Evolutionary conservation across 1,140 invertebrate species (phyloP).

Genomic region (Phymorhynchus buccinoides): DNA sequence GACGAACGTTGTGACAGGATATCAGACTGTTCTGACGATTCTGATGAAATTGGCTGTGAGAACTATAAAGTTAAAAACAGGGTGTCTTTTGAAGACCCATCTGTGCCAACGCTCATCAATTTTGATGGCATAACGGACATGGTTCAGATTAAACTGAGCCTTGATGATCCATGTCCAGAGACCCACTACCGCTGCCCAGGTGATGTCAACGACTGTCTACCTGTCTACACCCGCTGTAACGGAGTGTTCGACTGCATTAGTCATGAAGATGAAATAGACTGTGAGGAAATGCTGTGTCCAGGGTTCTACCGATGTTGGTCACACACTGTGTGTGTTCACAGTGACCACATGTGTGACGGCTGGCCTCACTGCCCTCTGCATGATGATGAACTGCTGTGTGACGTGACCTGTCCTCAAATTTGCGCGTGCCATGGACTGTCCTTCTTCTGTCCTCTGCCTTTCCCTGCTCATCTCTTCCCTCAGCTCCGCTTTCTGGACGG

Average conservation of each 20-base stretch:
- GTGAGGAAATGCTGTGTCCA: slow-evolving; percentile 25
- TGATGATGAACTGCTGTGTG: slow-evolving; percentile 40
- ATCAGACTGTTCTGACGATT: not conserved
- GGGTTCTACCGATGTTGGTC: slow-evolving; percentile 28
- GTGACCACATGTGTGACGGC: slow-evolving; percentile 21
- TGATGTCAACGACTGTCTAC: not conserved
- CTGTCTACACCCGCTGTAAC: slow-evolving; percentile 8
- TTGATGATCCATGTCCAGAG: not conserved
- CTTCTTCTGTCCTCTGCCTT: not conserved
- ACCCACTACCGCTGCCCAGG: slow-evolving; percentile 20
- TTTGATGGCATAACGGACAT: not conserved
- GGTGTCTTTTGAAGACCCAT: too few relatives aligned
- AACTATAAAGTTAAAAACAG: not conserved
- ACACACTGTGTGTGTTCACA: slow-evolving; percentile 21
- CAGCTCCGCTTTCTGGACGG: not conserved
- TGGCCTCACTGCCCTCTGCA: slow-evolving; percentile 28
- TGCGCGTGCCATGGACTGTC: slow-evolving; percentile 27
- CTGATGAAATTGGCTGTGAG: not conserved
- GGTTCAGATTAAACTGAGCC: not conserved
- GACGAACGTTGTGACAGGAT: not conserved
- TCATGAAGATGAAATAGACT: not conserved
- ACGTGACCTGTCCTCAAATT: slow-evolving; percentile 43
- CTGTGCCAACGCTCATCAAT: not conserved
- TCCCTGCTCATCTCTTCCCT: not conserved
- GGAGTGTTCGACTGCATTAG: slow-evolving; percentile 12